These are phyloP conservation scores for Tetranychus truncatus DNA, from an alignment of 2,888 invertebrate species.

Conservation along the genomic window DNA sequence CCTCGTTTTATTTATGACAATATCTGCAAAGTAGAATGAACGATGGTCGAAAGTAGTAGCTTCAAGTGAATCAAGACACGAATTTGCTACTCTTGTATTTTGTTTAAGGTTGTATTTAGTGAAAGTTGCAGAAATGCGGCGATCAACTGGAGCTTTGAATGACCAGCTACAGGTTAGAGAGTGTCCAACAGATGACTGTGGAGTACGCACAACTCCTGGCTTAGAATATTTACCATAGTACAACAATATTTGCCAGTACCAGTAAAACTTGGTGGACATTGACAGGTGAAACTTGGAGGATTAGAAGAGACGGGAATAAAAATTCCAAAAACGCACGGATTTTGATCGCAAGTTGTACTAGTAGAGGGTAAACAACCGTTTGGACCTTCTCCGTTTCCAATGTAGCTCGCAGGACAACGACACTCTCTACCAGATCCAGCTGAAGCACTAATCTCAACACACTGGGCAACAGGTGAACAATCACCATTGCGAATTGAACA, in stretches of 20 bases:
- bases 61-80: slow-evolving; percentile 10
- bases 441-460: slow-evolving; percentile 39
- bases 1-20: too few relatives aligned
- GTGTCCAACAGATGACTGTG: slow-evolving; percentile 55
- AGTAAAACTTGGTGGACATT: slow-evolving; percentile 43
- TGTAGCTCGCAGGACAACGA: slow-evolving; percentile 55
- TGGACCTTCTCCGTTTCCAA: slow-evolving; percentile 58
- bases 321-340: slow-evolving; percentile 40
- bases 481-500: slow-evolving; percentile 62
- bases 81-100: slow-evolving; percentile 7
- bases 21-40: neutral
- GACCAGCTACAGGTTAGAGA: slow-evolving; percentile 50
- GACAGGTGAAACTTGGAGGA: slow-evolving; percentile 38
- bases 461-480: slow-evolving; percentile 62
- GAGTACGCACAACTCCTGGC: slow-evolving; percentile 47
- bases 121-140: neutral
- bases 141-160: slow-evolving; percentile 46
- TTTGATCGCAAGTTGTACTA: slow-evolving; percentile 33
- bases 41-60: neutral
- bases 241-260: too few relatives aligned
- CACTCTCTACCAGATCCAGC: slow-evolving; percentile 36
- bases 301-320: slow-evolving; percentile 34
- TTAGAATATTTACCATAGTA: too few relatives aligned
- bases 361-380: slow-evolving; percentile 46
- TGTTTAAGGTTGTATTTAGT: slow-evolving; percentile 14